Conservation (phyloP, 1,140 invertebrate species). For the Philaenus spumarius region DNA sequence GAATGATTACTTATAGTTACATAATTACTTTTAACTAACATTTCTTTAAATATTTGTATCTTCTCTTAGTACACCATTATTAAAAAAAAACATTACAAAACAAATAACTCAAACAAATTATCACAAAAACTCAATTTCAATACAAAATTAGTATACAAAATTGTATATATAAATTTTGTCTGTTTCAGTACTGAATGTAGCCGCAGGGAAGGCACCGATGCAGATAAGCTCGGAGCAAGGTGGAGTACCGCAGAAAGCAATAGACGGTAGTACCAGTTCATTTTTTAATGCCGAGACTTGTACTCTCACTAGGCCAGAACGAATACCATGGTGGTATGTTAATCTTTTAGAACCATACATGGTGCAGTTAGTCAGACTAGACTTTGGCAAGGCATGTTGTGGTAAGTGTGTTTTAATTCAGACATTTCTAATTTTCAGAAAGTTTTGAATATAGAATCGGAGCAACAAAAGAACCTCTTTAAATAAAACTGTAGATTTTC, state of each 20-base stretch:
- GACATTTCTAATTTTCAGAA: background rate
- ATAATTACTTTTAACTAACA: too few species aligned
- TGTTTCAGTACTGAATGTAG: slow-evolving; percentile 84
- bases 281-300: slow-evolving; percentile 79
- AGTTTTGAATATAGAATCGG: too few species aligned
- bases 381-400: slow-evolving; percentile 88
- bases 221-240: slow-evolving; percentile 78
- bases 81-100: too few species aligned
- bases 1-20: too few species aligned
- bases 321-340: slow-evolving; percentile 91
- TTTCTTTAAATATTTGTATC: too few species aligned
- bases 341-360: slow-evolving; percentile 92
- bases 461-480: too few species aligned
- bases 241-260: slow-evolving; percentile 82
- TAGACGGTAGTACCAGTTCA: slow-evolving; percentile 82
- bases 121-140: too few species aligned
- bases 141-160: background rate
- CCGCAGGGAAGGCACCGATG: slow-evolving; percentile 92
- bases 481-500: too few species aligned
- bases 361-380: slow-evolving; percentile 86
- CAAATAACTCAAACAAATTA: too few species aligned
- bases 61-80: too few species aligned
- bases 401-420: slow-evolving; percentile 55
- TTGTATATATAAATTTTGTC: too few species aligned
- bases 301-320: slow-evolving; percentile 74